Evolutionary conservation across 2,888 invertebrate genomes (phyloP).

Genomic region (Orthonevra nobilis): DNA sequence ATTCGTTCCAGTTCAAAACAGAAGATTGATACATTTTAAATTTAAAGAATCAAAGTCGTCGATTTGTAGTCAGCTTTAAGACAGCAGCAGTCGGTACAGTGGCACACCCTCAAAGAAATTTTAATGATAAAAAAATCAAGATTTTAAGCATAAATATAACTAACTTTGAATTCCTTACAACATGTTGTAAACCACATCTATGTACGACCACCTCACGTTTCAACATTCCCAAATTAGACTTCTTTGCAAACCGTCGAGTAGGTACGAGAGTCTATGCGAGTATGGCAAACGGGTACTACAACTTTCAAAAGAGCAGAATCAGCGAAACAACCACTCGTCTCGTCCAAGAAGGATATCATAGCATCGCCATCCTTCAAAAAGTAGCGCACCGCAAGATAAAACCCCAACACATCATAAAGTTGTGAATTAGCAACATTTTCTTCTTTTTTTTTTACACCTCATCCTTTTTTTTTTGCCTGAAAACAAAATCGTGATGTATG

Average conservation of each 20-base stretch:
- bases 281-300: constrained; percentile 18
- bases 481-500: too few species aligned
- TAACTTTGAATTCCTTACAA: constrained; percentile 16
- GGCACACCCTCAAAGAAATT: too few species aligned
- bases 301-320: constrained; percentile 65
- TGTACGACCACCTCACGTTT: constrained; percentile 1
- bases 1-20: too few species aligned
- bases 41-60: too few species aligned
- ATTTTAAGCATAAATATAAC: constrained; percentile 25
- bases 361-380: constrained; percentile 58
- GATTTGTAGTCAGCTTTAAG: too few species aligned
- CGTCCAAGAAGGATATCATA: constrained; percentile 52
- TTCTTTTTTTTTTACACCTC: too few species aligned
- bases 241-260: constrained; percentile 32
- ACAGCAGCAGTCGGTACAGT: too few species aligned
- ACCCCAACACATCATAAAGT: too few species aligned
- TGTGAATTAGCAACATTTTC: constrained; percentile 58
- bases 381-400: too few species aligned
- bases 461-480: too few species aligned
- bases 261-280: background rate
- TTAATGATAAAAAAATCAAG: background rate
- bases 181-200: constrained; percentile 20
- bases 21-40: too few species aligned
- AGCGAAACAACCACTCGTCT: constrained; percentile 55
- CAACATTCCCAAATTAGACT: constrained; percentile 50